phyloP scores from a whole-genome alignment of 2,113 vertebrate species.

The Rhinichthys klamathensis region DNA sequence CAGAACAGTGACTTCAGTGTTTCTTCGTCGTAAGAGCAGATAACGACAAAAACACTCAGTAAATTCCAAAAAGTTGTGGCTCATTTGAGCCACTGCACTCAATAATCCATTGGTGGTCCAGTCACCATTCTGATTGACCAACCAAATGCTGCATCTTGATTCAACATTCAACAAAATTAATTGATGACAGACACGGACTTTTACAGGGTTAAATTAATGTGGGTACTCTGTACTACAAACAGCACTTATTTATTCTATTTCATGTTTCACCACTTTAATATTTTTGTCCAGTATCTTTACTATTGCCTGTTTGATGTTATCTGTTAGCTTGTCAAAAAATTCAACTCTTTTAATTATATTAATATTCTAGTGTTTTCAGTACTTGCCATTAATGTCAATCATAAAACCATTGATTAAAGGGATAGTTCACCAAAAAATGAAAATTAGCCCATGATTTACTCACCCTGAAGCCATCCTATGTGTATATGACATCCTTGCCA shows the following conservation, averaged over 20 bases:
- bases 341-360: neutral
- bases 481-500: too few species aligned
- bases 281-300: neutral
- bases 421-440: too few species aligned
- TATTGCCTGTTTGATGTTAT: neutral
- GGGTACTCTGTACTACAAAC: neutral
- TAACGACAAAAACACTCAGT: too few species aligned
- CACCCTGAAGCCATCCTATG: too few species aligned
- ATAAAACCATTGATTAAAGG: too few species aligned
- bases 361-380: neutral
- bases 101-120: too few species aligned
- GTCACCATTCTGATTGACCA: neutral
- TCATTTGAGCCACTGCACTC: too few species aligned
- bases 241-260: neutral
- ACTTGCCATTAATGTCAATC: too few species aligned
- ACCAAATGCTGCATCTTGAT: neutral
- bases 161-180: neutral
- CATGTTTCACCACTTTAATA: neutral
- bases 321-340: neutral
- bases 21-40: too few species aligned
- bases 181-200: neutral
- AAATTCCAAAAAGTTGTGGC: too few species aligned
- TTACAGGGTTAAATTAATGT: neutral
- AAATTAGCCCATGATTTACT: too few species aligned
- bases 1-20: too few species aligned